Evolutionary conservation across 1,140 invertebrate species (phyloP), one percentile per base, ranked within the genome.

Genomic region (Watersipora subatra): DNA sequence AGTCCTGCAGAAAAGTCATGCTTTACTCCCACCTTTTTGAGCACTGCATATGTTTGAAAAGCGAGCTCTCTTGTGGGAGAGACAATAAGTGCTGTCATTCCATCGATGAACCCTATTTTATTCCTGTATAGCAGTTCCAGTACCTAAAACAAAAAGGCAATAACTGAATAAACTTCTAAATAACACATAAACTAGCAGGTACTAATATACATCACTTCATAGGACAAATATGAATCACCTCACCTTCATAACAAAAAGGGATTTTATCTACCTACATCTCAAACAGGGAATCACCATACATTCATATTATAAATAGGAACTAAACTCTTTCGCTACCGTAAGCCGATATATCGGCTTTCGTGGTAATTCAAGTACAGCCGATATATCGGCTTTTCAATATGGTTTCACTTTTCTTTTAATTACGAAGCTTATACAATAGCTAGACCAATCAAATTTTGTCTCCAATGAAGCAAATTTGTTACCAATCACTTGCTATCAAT

Each of bases 11-110:
- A 97, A 74, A 99, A 92, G 69, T 94, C 89, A 82, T 99, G 95
- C 72, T 89, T 80, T 61, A 81, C 80, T 22, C 94, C 95, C 68
- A 99, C 83, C 81, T 92, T 93, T 66, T 87, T 84, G 0, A 99
- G 77, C 0, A 90, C 91, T 80, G 96, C 90, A 84, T 93, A 98
- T 72, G 96, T 99, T 80, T 99, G 97, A 79, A 92, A 93, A 19
- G 96, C 93, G 24, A 99, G 80, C 80, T 99, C 97, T 76, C 97
- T 84, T 0, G 93, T 97, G 22, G 97, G 97, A 19, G 94, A 94
- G 61, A 99, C 97, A 34, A 99, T 88, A 2, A 99, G 76, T 12
- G 92, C 94, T 0, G 93, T 95, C 12, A 98, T 76, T 2, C 94
- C 93, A 85, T 98, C 93, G 1, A 87, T 72, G 67, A 85, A 81